Conservation (phyloP, 2,888 invertebrate genomes). For the Andricus curvator region DNA sequence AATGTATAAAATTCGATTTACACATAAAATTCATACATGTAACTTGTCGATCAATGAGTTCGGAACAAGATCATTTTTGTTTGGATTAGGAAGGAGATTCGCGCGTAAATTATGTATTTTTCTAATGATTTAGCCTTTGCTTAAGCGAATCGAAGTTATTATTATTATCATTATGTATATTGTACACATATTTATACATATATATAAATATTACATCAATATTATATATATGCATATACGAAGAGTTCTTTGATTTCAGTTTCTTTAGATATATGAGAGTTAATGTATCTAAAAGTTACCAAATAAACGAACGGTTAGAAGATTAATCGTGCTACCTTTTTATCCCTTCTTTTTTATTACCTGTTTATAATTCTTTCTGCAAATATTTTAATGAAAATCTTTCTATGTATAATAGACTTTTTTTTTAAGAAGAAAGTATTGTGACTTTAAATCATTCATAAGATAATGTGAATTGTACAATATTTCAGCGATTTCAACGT, state of each 20-base stretch:
- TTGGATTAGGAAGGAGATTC: slow-evolving; percentile 48
- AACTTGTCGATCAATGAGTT: slow-evolving; percentile 39
- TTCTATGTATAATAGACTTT: too few species aligned
- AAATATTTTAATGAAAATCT: too few species aligned
- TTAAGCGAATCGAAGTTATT: slow-evolving; percentile 58
- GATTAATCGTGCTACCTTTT: slow-evolving; percentile 50
- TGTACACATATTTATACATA: slow-evolving; percentile 47
- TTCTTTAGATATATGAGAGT: slow-evolving; percentile 56
- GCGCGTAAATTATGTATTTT: slow-evolving; percentile 73
- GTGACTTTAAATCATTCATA: too few species aligned
- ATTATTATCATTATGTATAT: slow-evolving; percentile 56
- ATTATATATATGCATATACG: slow-evolving; percentile 58
- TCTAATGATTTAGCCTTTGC: slow-evolving; percentile 73
- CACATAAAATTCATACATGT: slow-evolving; percentile 43
- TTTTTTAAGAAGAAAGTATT: too few species aligned
- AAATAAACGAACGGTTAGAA: slow-evolving; percentile 75
- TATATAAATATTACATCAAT: slow-evolving; percentile 46
- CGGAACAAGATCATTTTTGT: slow-evolving; percentile 41
- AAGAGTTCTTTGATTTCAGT: slow-evolving; percentile 56
- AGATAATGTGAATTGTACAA: too few species aligned
- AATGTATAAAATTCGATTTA: slow-evolving; percentile 29
- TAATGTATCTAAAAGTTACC: slow-evolving; percentile 75
- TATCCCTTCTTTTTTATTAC: neutral
- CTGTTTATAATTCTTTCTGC: neutral
- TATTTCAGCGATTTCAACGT: too few species aligned